These are phyloP conservation scores for Pentamera pediparva DNA, from an alignment of 53 echinoderm and acorn worm genomes.

Conservation along the genomic window DNA sequence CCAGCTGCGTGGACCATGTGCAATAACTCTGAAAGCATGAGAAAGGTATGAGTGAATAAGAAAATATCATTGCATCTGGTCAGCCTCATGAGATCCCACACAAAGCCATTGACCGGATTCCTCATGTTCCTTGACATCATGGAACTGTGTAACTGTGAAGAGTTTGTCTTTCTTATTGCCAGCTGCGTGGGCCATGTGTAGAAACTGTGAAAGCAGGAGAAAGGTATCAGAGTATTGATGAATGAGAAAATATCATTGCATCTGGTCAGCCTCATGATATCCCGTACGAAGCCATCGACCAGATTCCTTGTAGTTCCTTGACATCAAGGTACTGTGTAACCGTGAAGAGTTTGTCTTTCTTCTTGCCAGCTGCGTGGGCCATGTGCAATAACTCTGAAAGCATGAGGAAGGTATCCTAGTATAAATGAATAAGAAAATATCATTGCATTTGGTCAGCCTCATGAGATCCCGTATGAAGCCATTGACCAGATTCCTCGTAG, in stretches of 20 bases:
- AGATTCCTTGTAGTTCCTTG: slow-evolving; percentile 13
- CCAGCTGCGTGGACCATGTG: too few species aligned
- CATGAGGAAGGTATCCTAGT: not conserved
- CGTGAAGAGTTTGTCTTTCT: too few species aligned
- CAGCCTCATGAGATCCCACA: slow-evolving; percentile 69
- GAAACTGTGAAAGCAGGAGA: too few species aligned
- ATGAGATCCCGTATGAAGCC: slow-evolving; percentile 81
- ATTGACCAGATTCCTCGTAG: slow-evolving; percentile 35
- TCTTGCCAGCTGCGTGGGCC: too few species aligned
- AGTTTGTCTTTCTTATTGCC: slow-evolving; percentile 25
- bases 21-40: too few species aligned
- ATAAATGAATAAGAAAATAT: not conserved
- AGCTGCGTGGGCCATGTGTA: slow-evolving; percentile 7
- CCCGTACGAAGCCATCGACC: slow-evolving; percentile 64
- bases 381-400: too few species aligned
- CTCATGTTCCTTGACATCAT: not conserved
- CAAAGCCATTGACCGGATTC: slow-evolving; percentile 69
- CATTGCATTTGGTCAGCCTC: slow-evolving; percentile 56
- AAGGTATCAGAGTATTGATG: slow-evolving; percentile 56
- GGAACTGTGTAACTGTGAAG: slow-evolving; percentile 24
- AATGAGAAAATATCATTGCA: slow-evolving; percentile 78
- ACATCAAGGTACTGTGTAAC: not conserved
- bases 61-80: slow-evolving; percentile 35
- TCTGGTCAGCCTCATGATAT: slow-evolving; percentile 71
- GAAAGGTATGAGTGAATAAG: not conserved